Evolutionary conservation across 2,797 vertebrate species (phyloP).

Genomic region (Chromis chromis): DNA sequence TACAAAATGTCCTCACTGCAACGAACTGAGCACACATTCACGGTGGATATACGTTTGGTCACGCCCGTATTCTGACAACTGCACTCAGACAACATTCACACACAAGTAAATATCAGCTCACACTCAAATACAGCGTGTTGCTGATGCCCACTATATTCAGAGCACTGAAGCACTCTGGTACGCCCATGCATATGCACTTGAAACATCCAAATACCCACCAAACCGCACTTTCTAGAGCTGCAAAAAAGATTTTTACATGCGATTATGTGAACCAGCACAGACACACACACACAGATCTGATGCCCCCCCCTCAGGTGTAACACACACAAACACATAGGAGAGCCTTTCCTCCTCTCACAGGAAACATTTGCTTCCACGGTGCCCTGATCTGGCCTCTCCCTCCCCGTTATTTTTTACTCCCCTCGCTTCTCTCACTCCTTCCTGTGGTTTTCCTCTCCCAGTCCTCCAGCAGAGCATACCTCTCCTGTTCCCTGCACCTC

Average conservation of each 20-base stretch:
- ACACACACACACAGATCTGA: conserved; percentile 7
- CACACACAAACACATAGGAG: conserved; percentile 4
- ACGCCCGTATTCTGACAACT: conserved; percentile 1
- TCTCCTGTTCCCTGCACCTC: conserved; percentile 65
- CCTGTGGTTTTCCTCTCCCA: conserved; percentile 77
- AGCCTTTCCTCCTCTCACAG: conserved; percentile 68
- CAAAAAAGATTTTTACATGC: neutral
- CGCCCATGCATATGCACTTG: neutral
- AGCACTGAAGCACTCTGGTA: neutral
- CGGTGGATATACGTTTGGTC: no score
- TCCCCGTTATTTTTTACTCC: conserved; percentile 43
- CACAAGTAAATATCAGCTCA: neutral
- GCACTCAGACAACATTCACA: neutral
- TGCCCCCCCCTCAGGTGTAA: conserved; percentile 10
- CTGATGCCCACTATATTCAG: neutral
- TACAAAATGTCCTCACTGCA: neutral
- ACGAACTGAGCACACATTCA: no score
- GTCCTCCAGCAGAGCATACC: conserved; percentile 78
- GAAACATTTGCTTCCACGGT: conserved; percentile 74
- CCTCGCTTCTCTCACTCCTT: conserved; percentile 57
- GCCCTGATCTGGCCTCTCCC: conserved; percentile 75
- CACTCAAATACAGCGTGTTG: neutral
- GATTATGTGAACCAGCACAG: conserved; percentile 5
- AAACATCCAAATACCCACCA: neutral
- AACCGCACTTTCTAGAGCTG: neutral